A percentile compares a stretch with the other conserved stretches of the same genome.
phyloP scores from a whole-genome alignment of 2,797 vertebrate genomes.

The Alauda arvensis region DNA sequence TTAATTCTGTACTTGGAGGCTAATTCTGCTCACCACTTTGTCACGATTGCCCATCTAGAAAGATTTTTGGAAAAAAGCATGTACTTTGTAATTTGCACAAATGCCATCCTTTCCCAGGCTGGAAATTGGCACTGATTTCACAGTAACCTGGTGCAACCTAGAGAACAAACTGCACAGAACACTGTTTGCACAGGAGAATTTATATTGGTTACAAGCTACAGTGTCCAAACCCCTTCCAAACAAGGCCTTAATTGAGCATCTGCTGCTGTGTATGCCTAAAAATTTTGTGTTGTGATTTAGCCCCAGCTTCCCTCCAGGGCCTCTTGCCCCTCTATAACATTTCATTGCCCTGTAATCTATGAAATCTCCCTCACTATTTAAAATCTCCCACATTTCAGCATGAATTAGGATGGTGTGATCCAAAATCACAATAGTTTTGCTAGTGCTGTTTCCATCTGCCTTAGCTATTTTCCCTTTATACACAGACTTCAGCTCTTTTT shows the following conservation, averaged over 20 bases:
- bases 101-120: background rate
- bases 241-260: background rate
- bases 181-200: background rate
- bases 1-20: background rate
- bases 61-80: background rate
- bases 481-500: background rate
- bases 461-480: background rate
- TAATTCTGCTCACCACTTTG: background rate
- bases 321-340: background rate
- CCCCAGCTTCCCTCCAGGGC: background rate
- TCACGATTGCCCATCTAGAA: background rate
- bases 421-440: background rate
- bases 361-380: background rate
- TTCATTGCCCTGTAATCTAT: background rate
- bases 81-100: background rate
- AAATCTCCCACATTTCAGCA: background rate
- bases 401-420: accelerated
- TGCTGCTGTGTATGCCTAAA: background rate
- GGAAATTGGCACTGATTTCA: background rate
- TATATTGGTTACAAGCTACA: background rate
- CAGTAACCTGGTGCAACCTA: background rate
- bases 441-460: background rate
- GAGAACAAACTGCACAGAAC: background rate
- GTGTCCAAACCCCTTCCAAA: background rate
- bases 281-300: background rate